Conservation (phyloP, 2,113 vertebrate genomes). For the Stictonetta naevosa region DNA sequence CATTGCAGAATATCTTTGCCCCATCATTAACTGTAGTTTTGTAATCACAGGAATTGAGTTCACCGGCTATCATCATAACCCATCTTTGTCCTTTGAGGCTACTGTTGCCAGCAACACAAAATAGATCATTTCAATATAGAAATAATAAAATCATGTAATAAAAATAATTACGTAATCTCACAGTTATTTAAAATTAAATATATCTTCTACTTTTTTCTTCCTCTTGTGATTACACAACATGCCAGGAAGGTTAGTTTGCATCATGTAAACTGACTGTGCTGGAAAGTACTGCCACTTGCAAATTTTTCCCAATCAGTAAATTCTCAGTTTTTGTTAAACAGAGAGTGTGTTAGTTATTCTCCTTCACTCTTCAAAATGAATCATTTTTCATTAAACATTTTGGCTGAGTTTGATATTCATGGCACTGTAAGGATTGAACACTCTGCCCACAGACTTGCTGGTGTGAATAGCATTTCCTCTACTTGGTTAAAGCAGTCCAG, state of each 20-base stretch:
- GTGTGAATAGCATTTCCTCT: not conserved
- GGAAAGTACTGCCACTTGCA: not conserved
- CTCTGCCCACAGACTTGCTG: not conserved
- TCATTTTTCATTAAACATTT: not conserved
- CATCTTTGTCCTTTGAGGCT: not conserved
- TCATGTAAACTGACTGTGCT: not conserved
- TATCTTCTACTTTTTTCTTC: not conserved
- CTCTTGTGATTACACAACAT: not conserved
- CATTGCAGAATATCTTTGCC: not conserved
- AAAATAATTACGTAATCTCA: not conserved
- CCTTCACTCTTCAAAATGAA: not conserved
- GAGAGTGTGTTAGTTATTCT: not conserved
- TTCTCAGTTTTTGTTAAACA: not conserved
- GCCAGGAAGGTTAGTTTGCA: not conserved
- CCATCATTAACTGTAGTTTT: not conserved
- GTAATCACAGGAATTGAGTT: not conserved
- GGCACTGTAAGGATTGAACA: not conserved
- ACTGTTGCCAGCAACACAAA: not conserved
- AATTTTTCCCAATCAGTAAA: not conserved
- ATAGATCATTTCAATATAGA: not conserved
- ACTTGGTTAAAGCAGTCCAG: not conserved
- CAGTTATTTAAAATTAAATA: not conserved
- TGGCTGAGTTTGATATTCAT: not conserved
- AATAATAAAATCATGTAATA: not conserved
- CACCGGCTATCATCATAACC: not conserved